Evolutionary conservation across 2,797 vertebrate species (phyloP).

Genomic region (Epinephelus awoara): DNA sequence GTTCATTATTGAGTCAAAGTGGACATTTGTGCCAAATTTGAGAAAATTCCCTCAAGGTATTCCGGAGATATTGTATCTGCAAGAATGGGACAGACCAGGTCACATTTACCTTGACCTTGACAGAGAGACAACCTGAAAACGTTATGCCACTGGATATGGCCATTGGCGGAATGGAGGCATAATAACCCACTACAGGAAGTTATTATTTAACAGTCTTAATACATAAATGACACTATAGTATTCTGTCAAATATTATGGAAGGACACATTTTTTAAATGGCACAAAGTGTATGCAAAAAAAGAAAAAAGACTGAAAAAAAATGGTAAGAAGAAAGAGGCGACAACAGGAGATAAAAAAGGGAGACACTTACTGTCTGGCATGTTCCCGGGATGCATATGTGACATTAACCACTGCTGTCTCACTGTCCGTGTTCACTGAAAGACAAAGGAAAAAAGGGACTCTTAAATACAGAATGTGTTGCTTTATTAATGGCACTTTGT

Average conservation of each 20-base stretch:
- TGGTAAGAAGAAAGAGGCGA: no score
- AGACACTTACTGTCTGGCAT: conserved; percentile 93
- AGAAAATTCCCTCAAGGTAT: no score
- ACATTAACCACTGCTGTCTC: conserved; percentile 97
- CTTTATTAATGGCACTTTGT: background rate
- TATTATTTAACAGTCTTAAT: no score
- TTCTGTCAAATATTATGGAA: background rate
- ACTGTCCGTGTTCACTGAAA: conserved; percentile 95
- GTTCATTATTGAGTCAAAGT: no score
- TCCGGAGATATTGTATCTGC: no score
- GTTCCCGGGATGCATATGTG: conserved; percentile 93
- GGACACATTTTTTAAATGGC: background rate
- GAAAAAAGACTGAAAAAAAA: background rate
- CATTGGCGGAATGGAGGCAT: no score
- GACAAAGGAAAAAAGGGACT: conserved; percentile 9
- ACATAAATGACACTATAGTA: background rate
- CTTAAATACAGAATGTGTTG: background rate
- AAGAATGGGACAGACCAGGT: no score
- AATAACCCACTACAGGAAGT: background rate
- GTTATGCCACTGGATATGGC: no score
- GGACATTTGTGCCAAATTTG: no score
- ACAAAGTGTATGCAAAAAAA: no score
- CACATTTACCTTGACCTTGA: no score
- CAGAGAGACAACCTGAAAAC: no score
- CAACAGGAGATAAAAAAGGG: background rate